Base-by-base conservation (phyloP, 2,797 vertebrate species). In the Heliangelus exortis region DNA sequence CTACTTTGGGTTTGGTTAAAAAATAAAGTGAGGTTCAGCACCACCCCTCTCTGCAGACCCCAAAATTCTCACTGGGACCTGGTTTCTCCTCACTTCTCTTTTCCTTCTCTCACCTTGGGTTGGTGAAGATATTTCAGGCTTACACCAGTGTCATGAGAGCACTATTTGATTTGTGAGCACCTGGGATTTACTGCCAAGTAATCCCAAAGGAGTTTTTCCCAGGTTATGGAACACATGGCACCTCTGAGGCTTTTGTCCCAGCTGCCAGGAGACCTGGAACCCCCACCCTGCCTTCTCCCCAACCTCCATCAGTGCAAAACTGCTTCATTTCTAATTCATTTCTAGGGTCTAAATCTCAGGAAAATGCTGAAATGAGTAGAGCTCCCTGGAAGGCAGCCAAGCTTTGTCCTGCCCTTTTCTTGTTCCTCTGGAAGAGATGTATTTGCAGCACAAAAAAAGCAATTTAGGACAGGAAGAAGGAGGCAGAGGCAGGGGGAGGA, bases 401-500 rank as follows among this genome's bases (percentile, higher is more conserved):
- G 69, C 59, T 73, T 92, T 86, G 51, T 92, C 59, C 82, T 93
- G 50, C 51, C 72, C 66, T 90, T 92, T 90, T 63, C 72, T 48
- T 89, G 88, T 96, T 93, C 85, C 81, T 92, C 61, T 3, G 3
- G 71, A 95, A 85, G 85, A 89, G 81, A 92, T 78, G 79, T 90
- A 72, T 94, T 95, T 95, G 75, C 94, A 95, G 92, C 85, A 89
- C 83, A 91, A 95, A 84, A 95, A 84, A 73, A 68, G 82, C 74
- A 84, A 89, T 96, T 96, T 91, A 94, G 89, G 73, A 84, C 21
- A 67, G 87, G 66, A 84, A 50, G 74, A 87, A 43, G 33, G 57
- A 74, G 74, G 22, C 31, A 43, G 41, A 83, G 78, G 16, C 25
- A 15, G 4, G 4, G 48, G 41, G 36, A 72, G 48, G 50, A 75